A percentile compares a stretch with the other conserved stretches of the same genome.
phyloP scores from a whole-genome alignment of 2,888 invertebrate species.

The Phyllotreta cruciferae region DNA sequence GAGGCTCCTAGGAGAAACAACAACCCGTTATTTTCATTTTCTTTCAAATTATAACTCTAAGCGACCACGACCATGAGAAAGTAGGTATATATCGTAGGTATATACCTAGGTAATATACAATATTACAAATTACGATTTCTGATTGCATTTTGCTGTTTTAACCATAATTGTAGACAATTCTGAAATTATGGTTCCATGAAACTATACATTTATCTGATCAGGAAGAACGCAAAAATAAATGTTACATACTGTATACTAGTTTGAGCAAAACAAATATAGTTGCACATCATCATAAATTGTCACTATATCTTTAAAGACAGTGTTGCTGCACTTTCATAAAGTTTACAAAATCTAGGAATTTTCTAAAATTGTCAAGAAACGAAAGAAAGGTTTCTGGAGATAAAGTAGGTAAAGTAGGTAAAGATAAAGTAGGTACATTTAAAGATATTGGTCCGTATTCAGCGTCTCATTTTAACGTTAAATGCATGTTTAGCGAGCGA shows the following conservation, averaged over 20 bases:
- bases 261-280: background rate
- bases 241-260: background rate
- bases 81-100: background rate
- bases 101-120: slow-evolving; percentile 1
- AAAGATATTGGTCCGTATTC: too few relatives aligned
- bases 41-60: slow-evolving; percentile 20
- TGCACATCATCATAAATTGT: too few relatives aligned
- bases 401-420: too few relatives aligned
- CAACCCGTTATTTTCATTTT: slow-evolving; percentile 17
- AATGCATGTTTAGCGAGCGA: too few relatives aligned
- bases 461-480: too few relatives aligned
- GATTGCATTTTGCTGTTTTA: slow-evolving; percentile 13
- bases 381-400: too few relatives aligned
- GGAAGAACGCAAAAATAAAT: background rate
- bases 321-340: too few relatives aligned
- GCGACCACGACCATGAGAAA: slow-evolving; percentile 22
- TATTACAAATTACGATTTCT: slow-evolving; percentile 18
- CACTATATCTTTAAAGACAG: too few relatives aligned
- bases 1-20: slow-evolving; percentile 10
- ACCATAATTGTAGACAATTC: slow-evolving; percentile 13
- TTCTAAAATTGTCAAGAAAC: too few relatives aligned
- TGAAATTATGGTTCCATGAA: slow-evolving; percentile 17
- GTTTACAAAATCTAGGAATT: too few relatives aligned
- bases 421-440: too few relatives aligned
- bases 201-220: background rate